phyloP scores from a whole-genome alignment of 64 coral and sea anemone genomes.

The Astreopora myriophthalma region DNA sequence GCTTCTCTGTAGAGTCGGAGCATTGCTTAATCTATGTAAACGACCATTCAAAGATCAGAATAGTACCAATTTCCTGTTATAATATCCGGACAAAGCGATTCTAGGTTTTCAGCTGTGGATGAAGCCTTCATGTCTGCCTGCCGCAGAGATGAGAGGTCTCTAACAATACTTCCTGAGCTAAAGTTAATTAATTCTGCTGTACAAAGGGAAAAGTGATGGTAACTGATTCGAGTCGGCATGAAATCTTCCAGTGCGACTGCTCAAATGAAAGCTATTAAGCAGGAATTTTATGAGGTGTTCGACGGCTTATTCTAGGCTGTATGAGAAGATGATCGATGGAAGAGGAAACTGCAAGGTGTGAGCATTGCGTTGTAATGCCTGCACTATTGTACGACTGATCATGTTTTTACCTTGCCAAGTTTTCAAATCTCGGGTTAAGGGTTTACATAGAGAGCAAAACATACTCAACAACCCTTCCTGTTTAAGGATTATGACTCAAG shows the following conservation, averaged over 20 bases:
- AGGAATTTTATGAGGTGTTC: neutral
- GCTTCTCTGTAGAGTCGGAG: neutral
- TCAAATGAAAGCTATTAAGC: neutral
- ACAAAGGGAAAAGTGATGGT: neutral
- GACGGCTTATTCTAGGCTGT: neutral
- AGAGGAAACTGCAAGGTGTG: neutral
- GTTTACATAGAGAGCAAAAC: neutral
- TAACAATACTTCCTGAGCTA: neutral
- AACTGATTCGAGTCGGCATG: no score
- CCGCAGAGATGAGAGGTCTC: neutral
- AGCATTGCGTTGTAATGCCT: neutral
- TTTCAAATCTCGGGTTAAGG: neutral
- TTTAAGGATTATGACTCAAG: conserved; percentile 1
- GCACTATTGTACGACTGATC: neutral
- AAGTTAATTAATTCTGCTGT: neutral
- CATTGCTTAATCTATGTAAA: neutral
- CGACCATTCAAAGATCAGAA: neutral
- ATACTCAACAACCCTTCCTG: neutral
- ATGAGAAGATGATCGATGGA: neutral
- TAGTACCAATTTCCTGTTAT: neutral
- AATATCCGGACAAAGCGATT: neutral
- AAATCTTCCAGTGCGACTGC: no score
- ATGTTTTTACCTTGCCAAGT: neutral
- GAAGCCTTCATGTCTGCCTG: neutral
- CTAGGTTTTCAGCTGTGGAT: neutral